Base-by-base conservation (phyloP, 2,888 invertebrate genomes). In the Mechanitis messenoides region DNA sequence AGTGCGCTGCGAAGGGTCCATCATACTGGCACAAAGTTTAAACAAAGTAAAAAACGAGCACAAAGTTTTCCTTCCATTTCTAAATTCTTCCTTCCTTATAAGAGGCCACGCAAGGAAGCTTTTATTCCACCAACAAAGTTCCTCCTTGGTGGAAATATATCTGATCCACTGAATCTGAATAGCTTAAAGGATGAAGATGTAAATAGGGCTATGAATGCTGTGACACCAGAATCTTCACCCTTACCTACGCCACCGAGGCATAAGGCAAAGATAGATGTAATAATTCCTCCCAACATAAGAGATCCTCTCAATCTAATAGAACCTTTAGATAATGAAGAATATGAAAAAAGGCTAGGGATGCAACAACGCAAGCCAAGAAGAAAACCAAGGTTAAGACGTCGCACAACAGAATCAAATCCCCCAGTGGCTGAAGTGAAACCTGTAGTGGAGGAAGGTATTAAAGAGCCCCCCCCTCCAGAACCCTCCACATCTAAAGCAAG, bases 61-160 rank as follows among this genome's bases (percentile, higher is more conserved):
- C 93, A 93, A 77, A 93, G 92, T 75, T 93, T 94, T 72, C 92
- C 92, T 35, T 91, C 92, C 33, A 91, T 92, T 71, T 93, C 94
- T 2, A 95, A 96, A 78, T 94, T 94, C 80, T 93, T 94, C 78
- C 91, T 94, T 56, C 94, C 94, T 0, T 92, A 94, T 72, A 95
- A 95, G 74, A 92, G 94, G 62, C 91, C 94, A 58, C 93, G 94
- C 69, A 94, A 94, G 74, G 93, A 94, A 69, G 92, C 92, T 60
- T 93, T 95, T 69, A 95, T 97, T 73, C 94, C 97, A 58, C 98
- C 98, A 0, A 97, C 97, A 0, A 97, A 97, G 83, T 98, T 98
- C 85, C 87, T 97, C 3, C 92, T 98, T 2, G 98, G 98, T 54
- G 98, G 98, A 7, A 98, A 97, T 83, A 98, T 98, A 70, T 95